These are phyloP conservation scores for Oceanodroma leucorhoa DNA, from an alignment of 2,797 vertebrate species.

Conservation along the genomic window DNA sequence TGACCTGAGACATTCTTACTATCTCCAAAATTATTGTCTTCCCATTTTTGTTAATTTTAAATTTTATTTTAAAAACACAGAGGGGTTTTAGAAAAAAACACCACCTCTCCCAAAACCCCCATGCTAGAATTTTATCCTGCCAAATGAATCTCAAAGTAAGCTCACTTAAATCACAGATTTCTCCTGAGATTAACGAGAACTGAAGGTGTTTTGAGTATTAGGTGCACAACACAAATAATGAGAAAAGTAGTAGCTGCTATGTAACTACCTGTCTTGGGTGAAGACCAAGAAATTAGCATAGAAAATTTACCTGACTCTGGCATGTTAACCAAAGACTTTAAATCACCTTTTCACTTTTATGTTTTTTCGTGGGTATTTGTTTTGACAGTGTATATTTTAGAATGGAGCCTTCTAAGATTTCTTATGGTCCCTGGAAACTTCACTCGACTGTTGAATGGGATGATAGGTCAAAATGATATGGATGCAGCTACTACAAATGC, in stretches of 20 bases:
- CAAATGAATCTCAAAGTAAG: neutral
- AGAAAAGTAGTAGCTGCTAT: neutral
- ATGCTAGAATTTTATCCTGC: neutral
- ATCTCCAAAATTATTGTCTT: neutral
- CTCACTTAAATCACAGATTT: neutral
- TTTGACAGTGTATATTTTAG: neutral
- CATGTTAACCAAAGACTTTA: neutral
- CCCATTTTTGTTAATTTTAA: neutral
- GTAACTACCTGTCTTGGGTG: neutral
- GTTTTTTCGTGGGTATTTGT: neutral
- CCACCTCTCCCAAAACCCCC: rapidly evolving
- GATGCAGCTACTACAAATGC: neutral
- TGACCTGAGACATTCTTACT: neutral
- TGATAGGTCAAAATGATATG: neutral
- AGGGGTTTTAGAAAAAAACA: neutral
- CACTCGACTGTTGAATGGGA: neutral
- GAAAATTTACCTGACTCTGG: neutral
- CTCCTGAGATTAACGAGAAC: neutral
- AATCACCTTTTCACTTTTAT: neutral
- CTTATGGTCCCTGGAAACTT: neutral
- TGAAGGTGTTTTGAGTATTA: neutral
- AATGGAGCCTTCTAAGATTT: neutral
- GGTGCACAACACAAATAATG: neutral
- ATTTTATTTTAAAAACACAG: neutral
- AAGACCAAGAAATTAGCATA: neutral